Evolutionary conservation across 2,888 invertebrate species (phyloP).

Genomic region (Falcaria lacertinaria): DNA sequence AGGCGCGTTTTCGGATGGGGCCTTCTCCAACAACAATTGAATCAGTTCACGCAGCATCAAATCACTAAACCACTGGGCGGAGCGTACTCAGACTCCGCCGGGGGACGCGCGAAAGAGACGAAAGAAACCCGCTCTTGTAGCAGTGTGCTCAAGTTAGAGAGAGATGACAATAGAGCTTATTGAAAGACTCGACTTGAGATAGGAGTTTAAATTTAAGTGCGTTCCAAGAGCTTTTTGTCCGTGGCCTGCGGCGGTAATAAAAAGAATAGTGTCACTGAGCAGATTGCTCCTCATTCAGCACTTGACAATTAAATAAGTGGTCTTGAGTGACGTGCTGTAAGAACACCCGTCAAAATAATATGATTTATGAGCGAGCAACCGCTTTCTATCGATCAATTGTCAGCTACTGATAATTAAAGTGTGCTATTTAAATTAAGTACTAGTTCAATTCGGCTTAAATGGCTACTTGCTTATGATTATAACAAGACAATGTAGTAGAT

Average conservation of each 20-base stretch:
- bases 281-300: conserved; percentile 74
- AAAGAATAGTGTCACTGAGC: conserved; percentile 76
- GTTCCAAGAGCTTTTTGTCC: conserved; percentile 70
- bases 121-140: conserved; percentile 39
- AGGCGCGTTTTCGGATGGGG: conserved; percentile 63
- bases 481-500: conserved; percentile 11
- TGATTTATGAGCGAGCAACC: conserved; percentile 62
- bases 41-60: conserved; percentile 81
- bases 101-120: conserved; percentile 67
- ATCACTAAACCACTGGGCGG: conserved; percentile 80
- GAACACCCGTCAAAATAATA: conserved; percentile 65
- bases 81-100: conserved; percentile 74
- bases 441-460: conserved; percentile 34
- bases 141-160: conserved; percentile 39
- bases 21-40: conserved; percentile 69
- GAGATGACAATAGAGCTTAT: conserved; percentile 57
- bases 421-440: conserved; percentile 52
- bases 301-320: conserved; percentile 77
- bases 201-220: conserved; percentile 67
- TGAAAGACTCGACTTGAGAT: conserved; percentile 55
- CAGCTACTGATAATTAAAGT: conserved; percentile 72
- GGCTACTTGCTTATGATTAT: conserved; percentile 22
- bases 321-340: conserved; percentile 61
- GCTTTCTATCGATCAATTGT: conserved; percentile 70
- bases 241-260: conserved; percentile 64